These are phyloP conservation scores for Ennomos fuscantarius DNA, from an alignment of 2,888 invertebrate species.

Conservation along the genomic window DNA sequence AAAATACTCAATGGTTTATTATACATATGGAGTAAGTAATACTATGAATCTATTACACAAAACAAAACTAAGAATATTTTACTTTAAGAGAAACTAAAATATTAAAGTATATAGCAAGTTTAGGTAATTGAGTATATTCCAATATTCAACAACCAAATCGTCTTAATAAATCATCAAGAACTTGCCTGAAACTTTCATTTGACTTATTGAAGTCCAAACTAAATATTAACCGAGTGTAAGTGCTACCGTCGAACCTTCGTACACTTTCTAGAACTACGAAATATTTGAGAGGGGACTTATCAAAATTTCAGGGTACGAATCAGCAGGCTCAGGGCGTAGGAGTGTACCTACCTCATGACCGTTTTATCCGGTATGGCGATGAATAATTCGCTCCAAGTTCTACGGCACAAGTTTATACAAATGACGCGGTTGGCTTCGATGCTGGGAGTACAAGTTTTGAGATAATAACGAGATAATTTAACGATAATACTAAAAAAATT, in stretches of 20 bases:
- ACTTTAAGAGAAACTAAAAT: too few relatives aligned
- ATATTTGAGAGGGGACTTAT: constrained; percentile 23
- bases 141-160: not conserved
- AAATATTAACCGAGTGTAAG: constrained; percentile 10
- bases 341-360: constrained; percentile 56
- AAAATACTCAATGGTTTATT: too few relatives aligned
- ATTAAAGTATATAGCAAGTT: too few relatives aligned
- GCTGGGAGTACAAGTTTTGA: constrained; percentile 12
- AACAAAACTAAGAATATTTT: too few relatives aligned
- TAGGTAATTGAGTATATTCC: not conserved
- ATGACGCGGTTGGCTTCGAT: constrained; percentile 61
- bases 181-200: constrained; percentile 1
- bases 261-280: constrained; percentile 4
- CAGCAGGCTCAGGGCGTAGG: constrained; percentile 23
- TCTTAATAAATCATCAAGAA: constrained; percentile 1
- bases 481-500: too few relatives aligned
- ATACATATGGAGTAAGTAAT: too few relatives aligned
- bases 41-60: too few relatives aligned
- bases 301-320: constrained; percentile 32
- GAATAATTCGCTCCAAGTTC: constrained; percentile 76
- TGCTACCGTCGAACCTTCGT: constrained; percentile 2
- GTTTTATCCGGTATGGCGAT: constrained; percentile 65
- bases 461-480: not conserved
- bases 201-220: constrained; percentile 6
- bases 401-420: constrained; percentile 70